Conservation (phyloP, 92 coral and sea anemone genomes). For the Palythoa grandis region DNA sequence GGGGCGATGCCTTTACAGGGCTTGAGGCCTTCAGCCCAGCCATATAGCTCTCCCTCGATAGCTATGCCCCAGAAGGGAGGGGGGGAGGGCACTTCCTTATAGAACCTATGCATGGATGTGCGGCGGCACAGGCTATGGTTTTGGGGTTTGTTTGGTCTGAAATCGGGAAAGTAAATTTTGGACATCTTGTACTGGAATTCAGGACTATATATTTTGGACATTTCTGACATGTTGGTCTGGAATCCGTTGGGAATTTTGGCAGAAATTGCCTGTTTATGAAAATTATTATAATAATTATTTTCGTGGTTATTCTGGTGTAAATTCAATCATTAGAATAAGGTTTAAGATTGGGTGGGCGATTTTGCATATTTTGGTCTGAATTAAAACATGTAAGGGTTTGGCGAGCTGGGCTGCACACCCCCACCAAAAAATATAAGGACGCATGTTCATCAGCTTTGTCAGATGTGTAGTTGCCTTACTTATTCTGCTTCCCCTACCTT, state of each 20-base stretch:
- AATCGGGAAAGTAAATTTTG: too few relatives aligned
- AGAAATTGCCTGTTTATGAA: slow-evolving; percentile 1
- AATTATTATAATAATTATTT: slow-evolving; percentile 7
- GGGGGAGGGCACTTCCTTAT: too few relatives aligned
- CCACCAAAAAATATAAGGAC: slow-evolving; percentile 2
- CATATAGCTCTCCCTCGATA: too few relatives aligned
- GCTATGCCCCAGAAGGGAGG: too few relatives aligned
- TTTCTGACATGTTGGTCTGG: too few relatives aligned
- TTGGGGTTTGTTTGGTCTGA: too few relatives aligned
- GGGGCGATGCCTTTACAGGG: background rate
- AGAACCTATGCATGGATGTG: too few relatives aligned
- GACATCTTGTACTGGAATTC: too few relatives aligned
- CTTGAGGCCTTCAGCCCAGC: background rate
- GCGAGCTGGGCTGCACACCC: slow-evolving; percentile 18
- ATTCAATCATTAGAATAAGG: slow-evolving; percentile 7
- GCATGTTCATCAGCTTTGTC: slow-evolving; percentile 10
- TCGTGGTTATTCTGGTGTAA: background rate
- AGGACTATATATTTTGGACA: too few relatives aligned
- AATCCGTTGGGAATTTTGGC: background rate
- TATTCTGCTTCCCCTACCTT: slow-evolving; percentile 10
- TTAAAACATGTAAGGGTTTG: slow-evolving; percentile 7
- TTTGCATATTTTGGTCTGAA: slow-evolving; percentile 11
- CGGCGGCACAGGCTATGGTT: too few relatives aligned
- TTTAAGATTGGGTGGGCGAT: slow-evolving; percentile 6
- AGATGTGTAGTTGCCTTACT: slow-evolving; percentile 2